Base-by-base conservation (phyloP, 2,113 vertebrate species). In the Recurvirostra avosetta region DNA sequence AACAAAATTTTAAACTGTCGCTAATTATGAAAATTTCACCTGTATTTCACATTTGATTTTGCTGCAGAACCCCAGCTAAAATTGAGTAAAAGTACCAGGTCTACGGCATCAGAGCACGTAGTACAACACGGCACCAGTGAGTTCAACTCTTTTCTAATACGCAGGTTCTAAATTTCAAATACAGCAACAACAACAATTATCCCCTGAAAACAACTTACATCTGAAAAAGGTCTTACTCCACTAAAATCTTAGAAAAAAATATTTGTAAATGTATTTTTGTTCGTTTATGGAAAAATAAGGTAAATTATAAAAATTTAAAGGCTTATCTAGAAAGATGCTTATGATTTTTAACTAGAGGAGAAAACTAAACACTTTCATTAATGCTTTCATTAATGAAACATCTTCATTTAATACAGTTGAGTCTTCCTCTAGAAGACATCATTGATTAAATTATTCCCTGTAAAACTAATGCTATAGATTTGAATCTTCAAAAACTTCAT, bases 61-160 rank as follows among this genome's bases (percentile, higher is more conserved):
- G 25, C 29, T 58, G 43, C 43, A 93, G 92, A 70, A 75, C 25
- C 29, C 36, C 25, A 73, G 41, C 15, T 27, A 78, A 43, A n/a
- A 56, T 0, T 72, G 47, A 77, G 12, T 34, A n/a, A 9, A 86
- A 73, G 36, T 23, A 50, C 21, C 27, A 40, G 25, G 23, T 40
- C 49, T 47, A 22, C 2, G 0, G 20, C 52, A 67, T 17, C 25
- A 36, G 45, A 61, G 9, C 23, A 26, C 4, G 20, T 3, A 36
- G 22, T 6, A 16, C 6, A 53, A 47, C 20, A 22, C 0, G 0
- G 20, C 20, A 19, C 5, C 1, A 32, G 7, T 36, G 38, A 53
- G 5, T 59, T 66, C 30, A 59, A 34, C 22, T 49, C 15, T 23
- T 38, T 80, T 11, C 49, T 27, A 53, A 32, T 12, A 70, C 1